A percentile compares a stretch with the other conserved stretches of the same genome.
Conservation (phyloP, 2,113 vertebrate genomes). For the Semicossyphus pulcher region DNA sequence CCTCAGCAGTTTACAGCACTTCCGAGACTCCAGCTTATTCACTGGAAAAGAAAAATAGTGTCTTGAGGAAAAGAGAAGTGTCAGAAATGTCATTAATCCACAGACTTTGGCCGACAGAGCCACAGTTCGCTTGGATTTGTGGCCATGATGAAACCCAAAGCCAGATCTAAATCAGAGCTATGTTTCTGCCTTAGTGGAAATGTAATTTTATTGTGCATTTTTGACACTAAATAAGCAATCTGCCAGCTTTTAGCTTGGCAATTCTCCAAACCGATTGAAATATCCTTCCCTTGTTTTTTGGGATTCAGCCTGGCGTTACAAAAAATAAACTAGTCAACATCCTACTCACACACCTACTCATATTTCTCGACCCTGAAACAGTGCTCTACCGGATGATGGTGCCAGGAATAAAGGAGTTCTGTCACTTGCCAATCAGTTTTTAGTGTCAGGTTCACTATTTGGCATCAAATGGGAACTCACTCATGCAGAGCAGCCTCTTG, state of each 20-base stretch:
- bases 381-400: not conserved
- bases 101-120: conserved; percentile 21
- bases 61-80: conserved; percentile 45
- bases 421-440: conserved; percentile 62
- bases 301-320: not conserved
- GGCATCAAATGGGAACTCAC: conserved; percentile 61
- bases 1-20: conserved; percentile 22
- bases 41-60: conserved; percentile 29
- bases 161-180: conserved; percentile 1
- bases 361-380: conserved; percentile 16
- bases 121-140: conserved; percentile 19
- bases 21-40: conserved; percentile 43
- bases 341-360: not conserved
- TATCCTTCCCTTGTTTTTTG: not conserved
- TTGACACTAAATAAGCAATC: conserved; percentile 8
- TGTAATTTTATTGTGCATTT: conserved; percentile 1
- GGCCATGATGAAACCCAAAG: conserved; percentile 16
- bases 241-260: conserved; percentile 14
- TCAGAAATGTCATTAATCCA: conserved; percentile 46
- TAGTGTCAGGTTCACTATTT: conserved; percentile 48
- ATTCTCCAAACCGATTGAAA: conserved; percentile 5
- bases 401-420: conserved; percentile 20
- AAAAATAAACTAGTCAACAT: conserved; percentile 14
- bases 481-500: conserved; percentile 53
- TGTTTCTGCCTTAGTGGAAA: not conserved